Evolutionary conservation across 2,888 invertebrate species (phyloP).

Genomic region (Itoplectis maculator): DNA sequence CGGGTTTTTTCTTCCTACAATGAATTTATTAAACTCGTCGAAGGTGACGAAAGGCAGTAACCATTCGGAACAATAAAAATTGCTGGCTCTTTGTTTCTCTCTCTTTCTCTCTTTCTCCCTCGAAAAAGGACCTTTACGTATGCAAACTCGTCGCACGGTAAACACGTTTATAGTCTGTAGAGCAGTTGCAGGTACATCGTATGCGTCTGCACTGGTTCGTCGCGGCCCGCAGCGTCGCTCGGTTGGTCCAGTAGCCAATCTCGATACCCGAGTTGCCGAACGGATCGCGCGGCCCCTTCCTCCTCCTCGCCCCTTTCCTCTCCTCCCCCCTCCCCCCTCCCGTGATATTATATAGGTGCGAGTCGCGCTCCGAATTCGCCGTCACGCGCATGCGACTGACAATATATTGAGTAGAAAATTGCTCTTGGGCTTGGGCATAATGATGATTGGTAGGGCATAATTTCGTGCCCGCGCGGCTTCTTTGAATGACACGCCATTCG

Average conservation of each 20-base stretch:
- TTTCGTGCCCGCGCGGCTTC: slow-evolving; percentile 79
- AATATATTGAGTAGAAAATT: slow-evolving; percentile 82
- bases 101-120: too few species aligned
- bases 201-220: background rate
- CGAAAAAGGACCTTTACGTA: background rate
- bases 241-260: too few species aligned
- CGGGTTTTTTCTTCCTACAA: background rate
- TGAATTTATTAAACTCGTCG: background rate
- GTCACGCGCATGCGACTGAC: slow-evolving; percentile 71
- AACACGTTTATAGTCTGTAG: background rate
- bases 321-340: background rate
- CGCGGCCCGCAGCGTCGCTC: background rate
- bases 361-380: slow-evolving; percentile 34
- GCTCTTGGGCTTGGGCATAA: slow-evolving; percentile 76
- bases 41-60: background rate
- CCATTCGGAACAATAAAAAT: too few species aligned
- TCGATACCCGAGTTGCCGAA: background rate
- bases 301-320: background rate
- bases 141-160: background rate
- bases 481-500: slow-evolving; percentile 81
- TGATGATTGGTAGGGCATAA: slow-evolving; percentile 81
- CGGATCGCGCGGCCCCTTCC: too few species aligned
- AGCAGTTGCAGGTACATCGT: background rate
- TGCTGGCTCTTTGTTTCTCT: too few species aligned
- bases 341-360: slow-evolving; percentile 34